Base-by-base conservation (phyloP, 2,888 invertebrate genomes). In the Drosophila gaucha region DNA sequence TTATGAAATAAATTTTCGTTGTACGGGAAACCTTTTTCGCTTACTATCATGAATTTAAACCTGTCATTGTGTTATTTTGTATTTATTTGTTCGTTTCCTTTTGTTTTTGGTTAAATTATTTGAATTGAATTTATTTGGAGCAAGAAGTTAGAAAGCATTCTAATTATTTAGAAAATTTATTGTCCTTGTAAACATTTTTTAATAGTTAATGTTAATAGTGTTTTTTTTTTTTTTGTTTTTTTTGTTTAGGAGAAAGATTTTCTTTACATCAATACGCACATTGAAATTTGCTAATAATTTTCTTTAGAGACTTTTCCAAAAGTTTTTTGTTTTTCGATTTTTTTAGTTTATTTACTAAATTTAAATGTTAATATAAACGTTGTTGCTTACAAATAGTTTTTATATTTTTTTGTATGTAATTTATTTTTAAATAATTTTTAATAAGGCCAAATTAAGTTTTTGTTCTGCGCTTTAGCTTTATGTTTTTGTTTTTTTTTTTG, bases 381-480 rank as follows among this genome's bases (percentile, higher is more conserved):
- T 50, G 64, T 67, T 44, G 38, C 67, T 72, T 75, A 82, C 24
- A 63, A 65, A 62, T 83, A 79, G 54, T 56, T 59, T 39, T 14
- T 33, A 26, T 31, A 50, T 30, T 43, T 72, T 44, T 33, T 74
- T 39, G 65, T 74, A 63, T 59, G 56, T 73, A 70, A 73, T 68
- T 83, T 69, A 78, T 58, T 50, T 56, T 83, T 80, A 79, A 87
- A 88, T 88, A 89, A 88, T 87, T 64, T 71, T 86, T 82, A 89
- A 88, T 90, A 90, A 90, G 90, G 90, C 90, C 90, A 90, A 90
- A 90, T 90, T 86, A 90, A 90, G 86, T 90, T 67, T 80, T 67
- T 50, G 30, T 43, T 39, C 55, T 68, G 57, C 66, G 58, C 66
- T 47, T 69, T 62, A 65, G 65, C 64, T 56, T 67, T 74, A 66